Percentiles rank a stretch among this genome's conserved stretches.
Conservation (phyloP, 2,888 invertebrate genomes). For the Tipula lateralis region DNA sequence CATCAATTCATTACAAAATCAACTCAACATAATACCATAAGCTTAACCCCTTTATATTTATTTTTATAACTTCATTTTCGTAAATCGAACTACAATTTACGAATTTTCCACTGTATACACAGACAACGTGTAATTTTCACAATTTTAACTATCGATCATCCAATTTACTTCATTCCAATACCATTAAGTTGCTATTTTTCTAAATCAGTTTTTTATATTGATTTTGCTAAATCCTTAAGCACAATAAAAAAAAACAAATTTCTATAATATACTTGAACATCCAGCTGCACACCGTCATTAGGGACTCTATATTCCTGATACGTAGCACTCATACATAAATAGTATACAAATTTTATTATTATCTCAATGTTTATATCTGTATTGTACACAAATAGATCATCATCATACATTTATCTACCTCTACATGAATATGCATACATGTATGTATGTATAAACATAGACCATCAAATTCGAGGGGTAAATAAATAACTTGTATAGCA, state of each 20-base stretch:
- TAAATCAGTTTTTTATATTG: background rate
- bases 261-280: background rate
- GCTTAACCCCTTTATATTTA: background rate
- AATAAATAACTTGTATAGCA: background rate
- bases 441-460: background rate
- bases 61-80: background rate
- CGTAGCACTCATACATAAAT: background rate
- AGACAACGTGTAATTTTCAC: background rate
- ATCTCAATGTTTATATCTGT: background rate
- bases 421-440: background rate
- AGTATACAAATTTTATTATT: background rate
- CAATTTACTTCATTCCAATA: background rate
- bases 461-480: background rate
- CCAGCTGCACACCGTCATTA: conserved; percentile 11
- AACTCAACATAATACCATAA: background rate
- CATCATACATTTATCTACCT: background rate
- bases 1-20: background rate
- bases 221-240: background rate
- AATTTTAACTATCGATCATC: background rate
- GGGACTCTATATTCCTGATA: background rate
- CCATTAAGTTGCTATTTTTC: background rate
- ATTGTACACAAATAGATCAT: background rate
- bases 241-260: background rate
- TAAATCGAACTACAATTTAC: background rate
- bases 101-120: background rate